phyloP scores from a whole-genome alignment of 2,797 vertebrate species.

The Huso huso region DNA sequence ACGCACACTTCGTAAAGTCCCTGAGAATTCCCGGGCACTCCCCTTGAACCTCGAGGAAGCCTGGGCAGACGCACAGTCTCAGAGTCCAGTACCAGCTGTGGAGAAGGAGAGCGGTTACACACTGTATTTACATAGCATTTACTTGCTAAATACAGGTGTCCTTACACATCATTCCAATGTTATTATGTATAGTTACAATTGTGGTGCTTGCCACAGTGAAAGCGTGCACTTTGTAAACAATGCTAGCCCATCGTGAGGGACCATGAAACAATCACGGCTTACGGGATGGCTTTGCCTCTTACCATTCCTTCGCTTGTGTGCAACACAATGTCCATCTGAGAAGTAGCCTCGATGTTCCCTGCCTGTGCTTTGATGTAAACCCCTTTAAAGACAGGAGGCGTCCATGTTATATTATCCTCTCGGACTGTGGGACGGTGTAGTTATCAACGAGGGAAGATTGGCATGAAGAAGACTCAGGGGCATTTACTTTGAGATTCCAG shows the following conservation, averaged over 20 bases:
- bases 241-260: background rate
- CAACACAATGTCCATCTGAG: constrained; percentile 80
- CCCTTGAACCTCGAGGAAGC: constrained; percentile 50
- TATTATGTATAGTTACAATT: too few relatives aligned
- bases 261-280: background rate
- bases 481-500: too few relatives aligned
- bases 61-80: constrained; percentile 67
- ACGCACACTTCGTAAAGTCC: constrained; percentile 85
- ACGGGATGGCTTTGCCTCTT: constrained; percentile 30
- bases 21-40: constrained; percentile 56
- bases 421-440: too few relatives aligned
- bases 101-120: background rate
- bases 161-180: too few relatives aligned
- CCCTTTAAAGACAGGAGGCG: constrained; percentile 78
- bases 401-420: too few relatives aligned
- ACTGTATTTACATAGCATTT: background rate
- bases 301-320: constrained; percentile 78
- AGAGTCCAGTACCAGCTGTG: constrained; percentile 81
- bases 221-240: background rate
- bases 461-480: too few relatives aligned
- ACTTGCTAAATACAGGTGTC: background rate
- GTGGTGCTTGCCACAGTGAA: too few relatives aligned
- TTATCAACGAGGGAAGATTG: too few relatives aligned
- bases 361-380: constrained; percentile 74
- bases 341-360: constrained; percentile 74